A percentile compares a stretch with the other conserved stretches of the same genome.
Conservation (phyloP, 2,797 vertebrate species). For the Choloepus didactylus region DNA sequence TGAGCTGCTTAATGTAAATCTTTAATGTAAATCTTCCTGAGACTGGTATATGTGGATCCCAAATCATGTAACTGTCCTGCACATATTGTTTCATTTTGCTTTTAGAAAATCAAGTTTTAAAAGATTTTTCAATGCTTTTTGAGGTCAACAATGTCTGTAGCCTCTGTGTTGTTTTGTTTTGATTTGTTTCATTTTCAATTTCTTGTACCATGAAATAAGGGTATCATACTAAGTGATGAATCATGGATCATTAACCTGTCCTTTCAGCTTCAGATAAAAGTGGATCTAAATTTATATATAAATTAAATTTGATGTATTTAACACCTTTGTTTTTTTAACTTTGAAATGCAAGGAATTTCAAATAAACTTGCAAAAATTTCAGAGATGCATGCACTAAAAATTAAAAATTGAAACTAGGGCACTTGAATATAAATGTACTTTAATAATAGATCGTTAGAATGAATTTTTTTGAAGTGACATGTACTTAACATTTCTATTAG, state of each 20-base stretch:
- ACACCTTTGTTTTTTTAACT: background rate
- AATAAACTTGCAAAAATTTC: background rate
- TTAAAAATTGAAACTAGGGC: background rate
- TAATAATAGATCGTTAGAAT: background rate
- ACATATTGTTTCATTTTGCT: background rate
- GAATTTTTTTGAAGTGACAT: background rate
- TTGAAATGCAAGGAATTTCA: background rate
- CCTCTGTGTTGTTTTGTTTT: background rate
- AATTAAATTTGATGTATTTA: background rate
- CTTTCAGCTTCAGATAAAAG: background rate
- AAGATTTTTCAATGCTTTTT: background rate
- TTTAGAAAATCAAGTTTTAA: background rate
- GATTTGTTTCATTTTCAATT: background rate
- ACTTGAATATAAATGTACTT: background rate
- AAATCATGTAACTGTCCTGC: background rate
- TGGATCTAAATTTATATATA: background rate
- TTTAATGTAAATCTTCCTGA: background rate
- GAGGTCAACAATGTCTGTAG: background rate
- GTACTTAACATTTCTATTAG: background rate
- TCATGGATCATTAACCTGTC: background rate
- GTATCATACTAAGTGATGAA: background rate
- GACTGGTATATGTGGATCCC: background rate
- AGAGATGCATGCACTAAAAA: background rate
- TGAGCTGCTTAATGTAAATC: background rate
- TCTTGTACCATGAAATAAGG: background rate